phyloP scores from a whole-genome alignment of 2,113 vertebrate species.

The Macquaria ambigua region DNA sequence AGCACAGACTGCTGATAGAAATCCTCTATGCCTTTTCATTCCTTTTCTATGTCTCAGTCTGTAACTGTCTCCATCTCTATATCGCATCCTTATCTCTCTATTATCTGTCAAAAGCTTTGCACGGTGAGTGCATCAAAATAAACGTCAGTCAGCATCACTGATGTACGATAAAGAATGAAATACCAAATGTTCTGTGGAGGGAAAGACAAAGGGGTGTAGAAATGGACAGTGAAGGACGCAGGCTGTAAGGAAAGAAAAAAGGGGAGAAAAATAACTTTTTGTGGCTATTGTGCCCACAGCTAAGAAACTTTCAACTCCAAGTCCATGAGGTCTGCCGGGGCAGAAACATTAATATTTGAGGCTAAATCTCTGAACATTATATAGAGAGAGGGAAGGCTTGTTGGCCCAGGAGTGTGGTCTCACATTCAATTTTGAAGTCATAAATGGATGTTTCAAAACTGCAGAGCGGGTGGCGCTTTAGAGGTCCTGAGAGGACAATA shows the following conservation, averaged over 20 bases:
- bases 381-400: neutral
- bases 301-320: conserved; percentile 39
- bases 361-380: conserved; percentile 43
- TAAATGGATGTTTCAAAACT: conserved; percentile 64
- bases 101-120: conserved; percentile 45
- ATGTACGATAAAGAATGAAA: conserved; percentile 44
- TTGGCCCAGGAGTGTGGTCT: conserved; percentile 37
- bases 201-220: neutral
- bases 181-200: neutral
- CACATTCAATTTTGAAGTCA: conserved; percentile 56
- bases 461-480: conserved; percentile 49
- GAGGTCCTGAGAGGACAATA: conserved; percentile 61
- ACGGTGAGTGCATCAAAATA: conserved; percentile 41
- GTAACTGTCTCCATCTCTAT: conserved; percentile 5
- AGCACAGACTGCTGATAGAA: conserved; percentile 36
- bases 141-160: conserved; percentile 20
- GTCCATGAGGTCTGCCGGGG: neutral
- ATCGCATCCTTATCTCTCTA: conserved; percentile 16
- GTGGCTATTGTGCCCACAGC: neutral
- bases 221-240: neutral
- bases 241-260: neutral
- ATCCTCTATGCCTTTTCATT: conserved; percentile 37
- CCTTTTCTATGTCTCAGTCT: conserved; percentile 12
- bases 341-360: conserved; percentile 52
- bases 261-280: neutral